phyloP scores from a whole-genome alignment of 2,797 vertebrate species.

The Peromyscus nudipes region DNA sequence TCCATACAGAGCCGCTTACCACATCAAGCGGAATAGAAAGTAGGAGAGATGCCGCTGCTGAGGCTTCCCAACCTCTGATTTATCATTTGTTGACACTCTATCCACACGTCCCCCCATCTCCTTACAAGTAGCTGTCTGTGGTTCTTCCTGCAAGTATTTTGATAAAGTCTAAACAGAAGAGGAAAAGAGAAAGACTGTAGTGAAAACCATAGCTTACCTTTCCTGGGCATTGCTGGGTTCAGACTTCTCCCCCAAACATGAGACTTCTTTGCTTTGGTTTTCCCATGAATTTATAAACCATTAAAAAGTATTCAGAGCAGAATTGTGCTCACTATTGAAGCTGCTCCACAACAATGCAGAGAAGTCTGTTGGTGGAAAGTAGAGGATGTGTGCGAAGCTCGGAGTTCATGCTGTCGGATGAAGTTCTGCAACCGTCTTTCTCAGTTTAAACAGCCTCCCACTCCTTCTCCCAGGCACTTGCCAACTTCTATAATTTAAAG shows the following conservation, averaged over 20 bases:
- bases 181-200: slow-evolving; percentile 42
- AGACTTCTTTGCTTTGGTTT: slow-evolving; percentile 50
- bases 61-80: slow-evolving; percentile 23
- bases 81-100: slow-evolving; percentile 63
- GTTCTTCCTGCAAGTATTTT: slow-evolving; percentile 57
- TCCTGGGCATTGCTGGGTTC: slow-evolving; percentile 54
- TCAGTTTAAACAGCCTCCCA: slow-evolving; percentile 87
- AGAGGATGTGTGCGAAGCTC: slow-evolving; percentile 80
- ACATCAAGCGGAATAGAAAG: slow-evolving; percentile 54
- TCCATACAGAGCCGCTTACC: slow-evolving; percentile 27
- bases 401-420: slow-evolving; percentile 77
- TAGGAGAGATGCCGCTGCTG: neutral
- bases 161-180: slow-evolving; percentile 60
- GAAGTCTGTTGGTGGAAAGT: slow-evolving; percentile 38
- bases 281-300: slow-evolving; percentile 74
- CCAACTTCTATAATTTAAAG: slow-evolving; percentile 91
- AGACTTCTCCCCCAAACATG: slow-evolving; percentile 69
- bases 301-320: slow-evolving; percentile 63
- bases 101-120: slow-evolving; percentile 34
- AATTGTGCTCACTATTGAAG: slow-evolving; percentile 60
- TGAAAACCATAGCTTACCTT: slow-evolving; percentile 86
- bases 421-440: slow-evolving; percentile 87
- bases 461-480: slow-evolving; percentile 87
- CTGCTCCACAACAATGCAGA: slow-evolving; percentile 68
- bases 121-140: slow-evolving; percentile 5